Base-by-base conservation (phyloP, 2,888 invertebrate genomes). In the Zele albiditarsus region DNA sequence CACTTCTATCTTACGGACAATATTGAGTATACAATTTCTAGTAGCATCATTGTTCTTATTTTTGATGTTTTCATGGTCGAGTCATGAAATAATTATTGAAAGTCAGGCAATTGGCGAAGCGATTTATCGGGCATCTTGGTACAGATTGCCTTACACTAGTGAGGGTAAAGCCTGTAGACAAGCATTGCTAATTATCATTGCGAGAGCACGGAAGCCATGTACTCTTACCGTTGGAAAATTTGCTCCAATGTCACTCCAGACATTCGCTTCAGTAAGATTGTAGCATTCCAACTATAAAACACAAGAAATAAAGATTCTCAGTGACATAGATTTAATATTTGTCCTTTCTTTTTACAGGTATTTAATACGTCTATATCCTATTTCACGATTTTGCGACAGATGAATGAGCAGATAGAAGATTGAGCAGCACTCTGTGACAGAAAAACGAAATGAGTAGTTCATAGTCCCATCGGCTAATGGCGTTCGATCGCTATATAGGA, bases 11-110 rank as follows among this genome's bases (percentile, higher is more conserved):
- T 57, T 27, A n/a, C 73, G 78, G 25, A 77, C 72, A 2, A 27
- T 38, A 14, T 67, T 75, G 3, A 79, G 79, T 31, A 23, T 77
- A 12, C 73, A 76, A 42, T 79, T 78, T 75, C 78, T 83, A 4
- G 46, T 80, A 38, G 82, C 79, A 8, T 60, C 79, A 25, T 25
- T 80, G 14, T 72, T 77, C 46, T 76, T 82, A 71, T 67, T 84
- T 4, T 78, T 81, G 46, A 62, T 85, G 42, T 84, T 82, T 62
- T 79, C 83, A n/a, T 79, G 81, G 79, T 78, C 82, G 6, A 79
- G 83, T 72, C 78, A 82, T 62, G 75, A 79, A n/a, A 80, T 84
- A 71, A 82, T 82, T 3, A 73, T 75, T 12, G 80, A 82, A 71
- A 84, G 83, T 65, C 49, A 46, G n/a, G 68, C 23, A 2, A 68